These are phyloP conservation scores for Homarus americanus DNA, from an alignment of 1,140 invertebrate genomes.

Conservation along the genomic window DNA sequence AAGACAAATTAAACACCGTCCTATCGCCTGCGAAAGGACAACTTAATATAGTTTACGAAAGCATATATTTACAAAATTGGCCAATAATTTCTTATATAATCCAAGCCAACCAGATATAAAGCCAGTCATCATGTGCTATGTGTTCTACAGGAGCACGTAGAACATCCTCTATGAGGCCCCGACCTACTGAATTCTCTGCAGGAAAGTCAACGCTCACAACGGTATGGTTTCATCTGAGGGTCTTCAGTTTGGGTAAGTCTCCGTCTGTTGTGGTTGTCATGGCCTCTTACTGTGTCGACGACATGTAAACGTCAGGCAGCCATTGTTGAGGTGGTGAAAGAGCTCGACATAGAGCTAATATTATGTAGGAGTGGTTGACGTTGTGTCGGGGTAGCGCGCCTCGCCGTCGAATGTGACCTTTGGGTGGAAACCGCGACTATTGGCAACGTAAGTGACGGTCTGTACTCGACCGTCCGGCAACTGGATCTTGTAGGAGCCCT, in stretches of 20 bases:
- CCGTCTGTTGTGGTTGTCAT: no score
- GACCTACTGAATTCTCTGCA: no score
- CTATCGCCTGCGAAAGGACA: neutral
- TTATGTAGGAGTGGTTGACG: neutral
- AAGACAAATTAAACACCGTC: neutral
- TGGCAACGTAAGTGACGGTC: slow-evolving; percentile 59
- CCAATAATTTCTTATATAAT: neutral
- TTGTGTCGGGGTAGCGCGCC: neutral
- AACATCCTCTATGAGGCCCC: neutral
- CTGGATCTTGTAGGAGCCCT: slow-evolving; percentile 60
- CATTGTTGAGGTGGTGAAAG: neutral
- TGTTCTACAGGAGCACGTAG: neutral
- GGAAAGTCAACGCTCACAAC: no score
- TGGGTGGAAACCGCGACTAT: slow-evolving; percentile 50
- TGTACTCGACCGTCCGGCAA: slow-evolving; percentile 57
- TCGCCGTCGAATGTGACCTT: slow-evolving; percentile 46
- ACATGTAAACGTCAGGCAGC: no score
- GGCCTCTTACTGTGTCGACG: no score
- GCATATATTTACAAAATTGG: neutral
- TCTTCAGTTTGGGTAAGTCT: neutral
- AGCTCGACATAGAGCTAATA: neutral
- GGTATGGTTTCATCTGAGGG: neutral
- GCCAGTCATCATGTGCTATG: no score
- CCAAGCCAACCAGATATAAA: neutral
- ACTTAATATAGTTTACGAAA: neutral